Evolutionary conservation across 2,888 invertebrate genomes (phyloP), one percentile per base, ranked within the genome.

Genomic region (Stratiomys singularior): DNA sequence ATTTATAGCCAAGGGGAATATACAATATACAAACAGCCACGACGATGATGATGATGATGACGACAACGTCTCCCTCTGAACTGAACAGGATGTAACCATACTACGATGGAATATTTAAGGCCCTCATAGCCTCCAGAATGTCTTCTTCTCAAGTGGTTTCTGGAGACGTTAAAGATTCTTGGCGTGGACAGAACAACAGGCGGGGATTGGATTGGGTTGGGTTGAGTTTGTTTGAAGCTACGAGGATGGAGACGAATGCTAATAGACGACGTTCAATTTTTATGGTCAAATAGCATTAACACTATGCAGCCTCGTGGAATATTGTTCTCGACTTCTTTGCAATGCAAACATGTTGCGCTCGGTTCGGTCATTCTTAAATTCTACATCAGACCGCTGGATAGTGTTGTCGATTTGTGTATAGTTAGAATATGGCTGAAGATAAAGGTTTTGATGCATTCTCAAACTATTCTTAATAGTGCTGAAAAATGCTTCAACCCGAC

Each of bases 21-120:
- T 21, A 47, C n/a, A 18, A 15, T 67, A n/a, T 25, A 23, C 15
- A 18, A 4, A 18, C 63, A 13, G 9, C 15, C 9, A 27, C 21
- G 11, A 9, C n/a, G 69, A 23, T 46, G 13, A 25, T 27, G 46
- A n/a, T 28, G 27, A 27, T 3, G n/a, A 27, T 13, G 11, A 9
- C n/a, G 69, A 23, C 69, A 11, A 25, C 47, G 46, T 69, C 47
- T 47, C 69, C 69, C 69, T 69, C 69, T 30, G 69, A 25, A 69
- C 11, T 25, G 46, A 69, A 69, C 69, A 69, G 69, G 69, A 69
- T 69, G 69, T 69, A 69, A 37, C 37, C 9, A 37, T 37, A 37
- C 69, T 69, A 25, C 69, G 25, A 46, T 69, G 69, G 69, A 69
- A 69, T 69, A 46, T 69, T 69, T 69, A 69, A 69, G 69, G 25